Conservation (phyloP, 1,140 invertebrate species). For the Linepithema humile region DNA sequence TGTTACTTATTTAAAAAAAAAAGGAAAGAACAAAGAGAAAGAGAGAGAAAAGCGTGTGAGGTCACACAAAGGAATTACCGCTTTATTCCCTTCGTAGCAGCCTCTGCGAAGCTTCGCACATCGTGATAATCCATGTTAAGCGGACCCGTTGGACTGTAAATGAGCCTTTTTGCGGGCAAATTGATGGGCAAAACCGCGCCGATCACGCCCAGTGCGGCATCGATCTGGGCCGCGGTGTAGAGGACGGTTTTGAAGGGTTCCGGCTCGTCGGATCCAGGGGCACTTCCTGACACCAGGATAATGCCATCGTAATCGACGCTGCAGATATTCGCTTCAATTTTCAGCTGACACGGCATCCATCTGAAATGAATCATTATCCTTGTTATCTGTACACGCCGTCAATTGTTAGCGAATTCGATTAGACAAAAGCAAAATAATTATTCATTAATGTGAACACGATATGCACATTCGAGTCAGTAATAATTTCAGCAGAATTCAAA, state of each 20-base stretch:
- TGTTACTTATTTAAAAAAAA: not conserved
- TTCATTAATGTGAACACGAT: not conserved
- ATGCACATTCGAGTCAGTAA: not conserved
- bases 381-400: not conserved
- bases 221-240: slow-evolving; percentile 77
- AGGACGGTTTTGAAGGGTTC: slow-evolving; percentile 82
- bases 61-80: slow-evolving; percentile 81
- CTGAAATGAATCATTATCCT: slow-evolving; percentile 71
- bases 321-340: slow-evolving; percentile 79
- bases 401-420: slow-evolving; percentile 32
- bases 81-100: slow-evolving; percentile 86
- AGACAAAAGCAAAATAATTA: slow-evolving; percentile 25
- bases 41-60: not conserved
- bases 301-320: slow-evolving; percentile 80
- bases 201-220: slow-evolving; percentile 76
- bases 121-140: slow-evolving; percentile 93
- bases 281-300: slow-evolving; percentile 79
- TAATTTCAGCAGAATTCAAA: slow-evolving; percentile 7
- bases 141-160: slow-evolving; percentile 91
- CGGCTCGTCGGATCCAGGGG: slow-evolving; percentile 78
- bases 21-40: slow-evolving; percentile 8
- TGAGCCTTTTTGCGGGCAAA: slow-evolving; percentile 87
- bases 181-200: slow-evolving; percentile 87
- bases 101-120: slow-evolving; percentile 88
- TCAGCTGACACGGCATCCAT: slow-evolving; percentile 80